A percentile compares a stretch with the other conserved stretches of the same genome.
phyloP scores from a whole-genome alignment of 2,797 vertebrate genomes.

The Tenualosa ilisha region DNA sequence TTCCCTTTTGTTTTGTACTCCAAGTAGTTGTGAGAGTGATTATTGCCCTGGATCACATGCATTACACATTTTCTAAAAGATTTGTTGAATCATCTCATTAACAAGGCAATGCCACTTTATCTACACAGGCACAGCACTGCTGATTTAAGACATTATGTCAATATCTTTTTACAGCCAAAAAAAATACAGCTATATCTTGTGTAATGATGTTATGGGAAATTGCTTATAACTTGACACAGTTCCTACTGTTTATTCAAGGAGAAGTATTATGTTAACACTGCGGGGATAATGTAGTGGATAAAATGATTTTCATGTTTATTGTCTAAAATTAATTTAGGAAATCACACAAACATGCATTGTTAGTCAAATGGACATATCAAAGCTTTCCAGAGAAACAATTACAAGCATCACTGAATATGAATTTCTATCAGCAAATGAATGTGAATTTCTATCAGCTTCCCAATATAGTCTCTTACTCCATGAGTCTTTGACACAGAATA shows the following conservation, averaged over 20 bases:
- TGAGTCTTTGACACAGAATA: neutral
- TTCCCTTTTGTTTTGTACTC: neutral
- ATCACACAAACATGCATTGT: neutral
- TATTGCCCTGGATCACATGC: neutral
- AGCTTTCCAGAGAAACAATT: conserved; percentile 5
- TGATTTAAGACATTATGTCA: neutral
- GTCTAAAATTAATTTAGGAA: neutral
- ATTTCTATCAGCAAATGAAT: neutral
- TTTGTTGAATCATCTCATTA: neutral
- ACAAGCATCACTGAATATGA: conserved; percentile 5
- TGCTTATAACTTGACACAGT: neutral
- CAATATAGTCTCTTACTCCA: neutral
- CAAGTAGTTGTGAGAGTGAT: neutral
- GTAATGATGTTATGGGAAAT: neutral
- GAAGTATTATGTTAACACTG: neutral
- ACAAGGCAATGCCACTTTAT: neutral
- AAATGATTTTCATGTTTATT: neutral
- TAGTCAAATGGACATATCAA: conserved; percentile 11
- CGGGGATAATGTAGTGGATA: neutral
- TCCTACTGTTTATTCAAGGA: neutral
- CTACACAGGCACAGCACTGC: neutral
- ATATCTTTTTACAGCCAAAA: neutral
- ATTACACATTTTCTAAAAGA: neutral
- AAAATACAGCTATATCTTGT: neutral
- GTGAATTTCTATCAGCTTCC: neutral